These are phyloP conservation scores for Helicolenus hilgendorfi DNA, from an alignment of 2,797 vertebrate genomes.

Conservation along the genomic window DNA sequence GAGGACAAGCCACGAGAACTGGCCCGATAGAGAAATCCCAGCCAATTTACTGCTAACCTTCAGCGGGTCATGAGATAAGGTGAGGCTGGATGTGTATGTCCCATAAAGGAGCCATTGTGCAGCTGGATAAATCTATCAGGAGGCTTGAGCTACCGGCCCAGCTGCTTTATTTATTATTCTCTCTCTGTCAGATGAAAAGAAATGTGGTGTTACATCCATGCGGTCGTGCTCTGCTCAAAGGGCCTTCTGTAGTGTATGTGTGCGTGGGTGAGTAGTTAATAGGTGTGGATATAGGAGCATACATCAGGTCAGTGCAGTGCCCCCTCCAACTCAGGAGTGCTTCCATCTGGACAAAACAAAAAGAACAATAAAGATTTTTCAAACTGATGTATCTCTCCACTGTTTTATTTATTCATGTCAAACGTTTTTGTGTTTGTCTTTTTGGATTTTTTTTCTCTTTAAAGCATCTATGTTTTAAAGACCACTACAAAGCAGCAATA, in stretches of 20 bases:
- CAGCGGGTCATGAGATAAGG: conserved; percentile 64
- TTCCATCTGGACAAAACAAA: conserved; percentile 8
- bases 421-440: neutral
- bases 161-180: conserved; percentile 73
- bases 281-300: neutral
- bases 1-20: conserved; percentile 22
- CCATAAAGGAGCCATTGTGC: conserved; percentile 71
- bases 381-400: neutral
- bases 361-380: neutral
- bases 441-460: neutral
- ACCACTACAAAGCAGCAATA: neutral
- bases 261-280: neutral
- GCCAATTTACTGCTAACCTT: conserved; percentile 79
- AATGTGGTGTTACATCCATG: conserved; percentile 44
- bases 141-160: conserved; percentile 36
- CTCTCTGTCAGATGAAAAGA: conserved; percentile 60
- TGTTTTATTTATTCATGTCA: neutral
- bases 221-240: conserved; percentile 3
- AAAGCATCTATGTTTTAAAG: neutral
- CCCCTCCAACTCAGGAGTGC: neutral
- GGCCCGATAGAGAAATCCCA: conserved; percentile 50
- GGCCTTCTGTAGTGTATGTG: neutral
- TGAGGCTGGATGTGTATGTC: conserved; percentile 59
- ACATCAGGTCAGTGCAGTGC: neutral
- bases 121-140: conserved; percentile 72